Conservation (phyloP, 1,140 invertebrate genomes). For the Galleria mellonella region DNA sequence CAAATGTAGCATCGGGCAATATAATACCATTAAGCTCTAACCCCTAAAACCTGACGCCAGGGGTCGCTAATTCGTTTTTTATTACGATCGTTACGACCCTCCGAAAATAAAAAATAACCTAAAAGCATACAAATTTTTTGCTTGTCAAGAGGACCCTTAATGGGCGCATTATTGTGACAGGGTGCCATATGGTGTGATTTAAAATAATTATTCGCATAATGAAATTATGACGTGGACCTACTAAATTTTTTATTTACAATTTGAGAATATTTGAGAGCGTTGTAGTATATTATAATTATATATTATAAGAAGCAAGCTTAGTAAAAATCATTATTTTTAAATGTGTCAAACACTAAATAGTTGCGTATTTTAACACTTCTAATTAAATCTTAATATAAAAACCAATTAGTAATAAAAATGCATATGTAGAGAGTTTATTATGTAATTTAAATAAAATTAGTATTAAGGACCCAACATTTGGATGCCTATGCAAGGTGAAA, state of each 20-base stretch:
- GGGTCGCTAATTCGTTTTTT: conserved; percentile 49
- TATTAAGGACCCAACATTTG: too few species aligned
- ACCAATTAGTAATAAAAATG: too few species aligned
- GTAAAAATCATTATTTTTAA: too few species aligned
- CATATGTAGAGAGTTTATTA: too few species aligned
- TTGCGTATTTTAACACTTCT: too few species aligned
- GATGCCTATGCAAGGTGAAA: too few species aligned
- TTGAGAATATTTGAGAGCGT: not conserved
- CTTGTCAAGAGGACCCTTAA: conserved; percentile 17
- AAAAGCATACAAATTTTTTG: conserved; percentile 27
- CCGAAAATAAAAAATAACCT: conserved; percentile 18
- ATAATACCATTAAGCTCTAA: conserved; percentile 12
- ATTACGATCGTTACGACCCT: conserved; percentile 37
- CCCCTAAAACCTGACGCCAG: conserved; percentile 12
- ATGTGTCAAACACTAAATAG: too few species aligned
- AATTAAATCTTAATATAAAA: too few species aligned
- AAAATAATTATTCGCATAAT: not conserved
- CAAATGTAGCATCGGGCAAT: conserved; percentile 6
- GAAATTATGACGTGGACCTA: not conserved
- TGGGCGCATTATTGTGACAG: conserved; percentile 11
- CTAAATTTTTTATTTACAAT: not conserved
- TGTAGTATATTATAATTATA: not conserved
- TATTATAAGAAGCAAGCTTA: too few species aligned
- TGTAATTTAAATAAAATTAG: too few species aligned
- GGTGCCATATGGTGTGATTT: conserved; percentile 1